phyloP scores from a whole-genome alignment of 1,140 invertebrate genomes.

The Caerostris extrusa region DNA sequence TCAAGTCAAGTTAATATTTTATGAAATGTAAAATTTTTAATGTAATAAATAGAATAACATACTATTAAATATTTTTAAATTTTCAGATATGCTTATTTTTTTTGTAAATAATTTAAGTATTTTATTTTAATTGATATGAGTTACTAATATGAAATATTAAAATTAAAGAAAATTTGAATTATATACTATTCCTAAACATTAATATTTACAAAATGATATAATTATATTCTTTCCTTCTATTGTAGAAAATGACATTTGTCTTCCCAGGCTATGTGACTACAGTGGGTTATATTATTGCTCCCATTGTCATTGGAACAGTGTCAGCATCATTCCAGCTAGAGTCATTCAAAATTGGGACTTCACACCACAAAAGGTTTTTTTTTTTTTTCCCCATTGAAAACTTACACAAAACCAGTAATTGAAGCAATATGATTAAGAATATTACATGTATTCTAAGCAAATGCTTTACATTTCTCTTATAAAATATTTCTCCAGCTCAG shows the following conservation, averaged over 20 bases:
- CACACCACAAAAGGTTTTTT: constrained; percentile 82
- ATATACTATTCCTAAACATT: too few relatives aligned
- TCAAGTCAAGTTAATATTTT: too few relatives aligned
- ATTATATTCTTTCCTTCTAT: constrained; percentile 33
- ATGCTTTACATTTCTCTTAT: too few relatives aligned
- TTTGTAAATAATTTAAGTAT: neutral
- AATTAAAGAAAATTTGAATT: too few relatives aligned
- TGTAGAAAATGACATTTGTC: constrained; percentile 84
- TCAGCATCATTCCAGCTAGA: constrained; percentile 90
- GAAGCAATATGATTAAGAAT: too few relatives aligned
- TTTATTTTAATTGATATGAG: neutral
- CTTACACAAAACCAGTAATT: too few relatives aligned
- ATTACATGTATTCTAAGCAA: too few relatives aligned
- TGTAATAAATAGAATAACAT: too few relatives aligned
- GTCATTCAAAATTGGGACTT: constrained; percentile 98
- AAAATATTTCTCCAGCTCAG: too few relatives aligned
- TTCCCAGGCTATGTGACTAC: constrained; percentile 93
- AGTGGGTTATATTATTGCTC: constrained; percentile 94
- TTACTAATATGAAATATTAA: neutral
- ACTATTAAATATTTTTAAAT: neutral
- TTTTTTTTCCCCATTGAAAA: too few relatives aligned
- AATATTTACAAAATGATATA: neutral
- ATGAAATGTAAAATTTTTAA: too few relatives aligned
- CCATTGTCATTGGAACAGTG: constrained; percentile 94
- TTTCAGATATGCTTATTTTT: neutral